These are phyloP conservation scores for Parauchenoglanis ngamensis DNA, from an alignment of 2,797 vertebrate species.

Conservation along the genomic window DNA sequence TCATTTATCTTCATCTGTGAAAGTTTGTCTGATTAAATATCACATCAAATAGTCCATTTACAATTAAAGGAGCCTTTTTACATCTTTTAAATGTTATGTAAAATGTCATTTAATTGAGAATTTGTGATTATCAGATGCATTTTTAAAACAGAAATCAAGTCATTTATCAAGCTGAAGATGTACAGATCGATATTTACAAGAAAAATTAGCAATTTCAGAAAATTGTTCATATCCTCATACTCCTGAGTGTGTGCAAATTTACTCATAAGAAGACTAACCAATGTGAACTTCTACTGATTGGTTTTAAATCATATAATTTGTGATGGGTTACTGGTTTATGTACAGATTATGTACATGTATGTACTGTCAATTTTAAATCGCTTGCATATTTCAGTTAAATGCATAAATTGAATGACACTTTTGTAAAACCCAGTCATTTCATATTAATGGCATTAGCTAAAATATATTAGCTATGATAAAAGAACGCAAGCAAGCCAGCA, in stretches of 20 bases:
- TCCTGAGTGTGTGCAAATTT: neutral
- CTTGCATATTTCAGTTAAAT: neutral
- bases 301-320: neutral
- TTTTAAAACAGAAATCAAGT: neutral
- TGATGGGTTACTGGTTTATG: neutral
- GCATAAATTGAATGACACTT: neutral
- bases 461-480: neutral
- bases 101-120: neutral
- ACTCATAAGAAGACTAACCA: neutral
- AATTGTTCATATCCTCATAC: neutral
- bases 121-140: neutral
- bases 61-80: neutral
- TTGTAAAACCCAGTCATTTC: neutral
- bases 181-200: neutral
- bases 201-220: neutral
- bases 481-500: neutral
- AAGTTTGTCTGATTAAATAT: neutral
- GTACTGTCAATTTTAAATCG: neutral
- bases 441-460: neutral
- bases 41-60: neutral
- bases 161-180: conserved; percentile 1
- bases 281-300: neutral
- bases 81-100: neutral
- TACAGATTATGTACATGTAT: neutral
- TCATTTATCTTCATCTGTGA: conserved; percentile 17